phyloP scores from a whole-genome alignment of 2,888 invertebrate genomes.

The Oscheius myriophilus region DNA sequence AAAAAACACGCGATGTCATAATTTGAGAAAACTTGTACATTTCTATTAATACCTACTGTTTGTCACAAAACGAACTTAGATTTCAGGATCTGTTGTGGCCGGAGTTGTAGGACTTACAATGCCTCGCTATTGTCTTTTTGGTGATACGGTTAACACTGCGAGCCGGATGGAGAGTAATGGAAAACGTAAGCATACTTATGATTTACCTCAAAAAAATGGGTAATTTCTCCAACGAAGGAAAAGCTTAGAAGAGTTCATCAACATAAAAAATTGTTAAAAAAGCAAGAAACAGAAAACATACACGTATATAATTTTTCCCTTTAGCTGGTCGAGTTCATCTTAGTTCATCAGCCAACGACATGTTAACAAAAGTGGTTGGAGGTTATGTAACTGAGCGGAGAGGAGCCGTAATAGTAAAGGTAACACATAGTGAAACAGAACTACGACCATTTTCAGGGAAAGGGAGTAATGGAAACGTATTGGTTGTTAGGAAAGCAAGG shows the following conservation, averaged over 20 bases:
- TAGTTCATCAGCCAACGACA: slow-evolving; percentile 56
- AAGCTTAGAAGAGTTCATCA: too few species aligned
- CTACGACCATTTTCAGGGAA: slow-evolving; percentile 38
- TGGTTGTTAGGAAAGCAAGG: slow-evolving; percentile 42
- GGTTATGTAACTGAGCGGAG: slow-evolving; percentile 61
- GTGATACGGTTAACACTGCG: slow-evolving; percentile 67
- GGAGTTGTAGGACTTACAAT: slow-evolving; percentile 60
- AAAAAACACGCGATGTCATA: too few species aligned
- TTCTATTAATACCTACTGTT: too few species aligned
- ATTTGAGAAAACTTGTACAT: too few species aligned
- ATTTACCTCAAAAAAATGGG: not conserved
- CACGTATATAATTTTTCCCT: too few species aligned
- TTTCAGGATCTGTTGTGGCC: slow-evolving; percentile 49
- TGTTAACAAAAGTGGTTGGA: slow-evolving; percentile 51
- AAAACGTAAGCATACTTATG: slow-evolving; percentile 45
- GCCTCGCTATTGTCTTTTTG: slow-evolving; percentile 63
- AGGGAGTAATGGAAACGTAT: slow-evolving; percentile 59
- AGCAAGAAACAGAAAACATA: too few species aligned
- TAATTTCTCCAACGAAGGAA: too few species aligned
- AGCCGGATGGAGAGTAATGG: slow-evolving; percentile 64
- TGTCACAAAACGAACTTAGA: not conserved
- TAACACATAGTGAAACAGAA: too few species aligned
- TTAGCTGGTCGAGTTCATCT: slow-evolving; percentile 64
- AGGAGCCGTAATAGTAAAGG: slow-evolving; percentile 65
- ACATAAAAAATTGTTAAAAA: too few species aligned